Percentiles rank a stretch among this genome's conserved stretches.
Evolutionary conservation across 2,113 vertebrate genomes (phyloP).

Genomic region (Tragelaphus scriptus): DNA sequence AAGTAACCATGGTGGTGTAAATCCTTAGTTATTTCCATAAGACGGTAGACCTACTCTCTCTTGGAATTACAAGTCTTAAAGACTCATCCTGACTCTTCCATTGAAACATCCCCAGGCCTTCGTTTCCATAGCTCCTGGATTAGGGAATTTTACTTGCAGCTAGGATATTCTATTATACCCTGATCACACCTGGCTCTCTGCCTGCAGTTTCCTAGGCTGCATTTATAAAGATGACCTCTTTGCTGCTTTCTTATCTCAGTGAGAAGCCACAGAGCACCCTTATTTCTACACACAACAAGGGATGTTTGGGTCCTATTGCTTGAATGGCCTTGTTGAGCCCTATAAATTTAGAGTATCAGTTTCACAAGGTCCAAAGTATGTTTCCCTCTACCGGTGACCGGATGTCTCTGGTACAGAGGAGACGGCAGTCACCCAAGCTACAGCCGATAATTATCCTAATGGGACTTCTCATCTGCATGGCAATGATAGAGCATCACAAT

Average conservation of each 20-base stretch:
- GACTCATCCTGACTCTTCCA: background rate
- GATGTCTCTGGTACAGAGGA: background rate
- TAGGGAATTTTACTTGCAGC: background rate
- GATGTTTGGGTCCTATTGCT: background rate
- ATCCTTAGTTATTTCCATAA: background rate
- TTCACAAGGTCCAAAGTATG: background rate
- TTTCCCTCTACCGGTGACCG: background rate
- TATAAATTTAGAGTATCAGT: background rate
- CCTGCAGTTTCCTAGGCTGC: too few relatives aligned
- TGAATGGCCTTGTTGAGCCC: background rate
- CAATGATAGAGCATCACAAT: background rate
- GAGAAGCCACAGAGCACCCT: background rate
- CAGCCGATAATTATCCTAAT: background rate
- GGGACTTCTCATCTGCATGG: background rate
- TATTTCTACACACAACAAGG: background rate
- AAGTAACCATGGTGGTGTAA: background rate
- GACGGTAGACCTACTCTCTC: background rate
- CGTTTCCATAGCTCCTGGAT: background rate
- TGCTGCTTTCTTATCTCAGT: background rate
- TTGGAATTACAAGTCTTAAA: background rate
- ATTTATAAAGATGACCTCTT: background rate
- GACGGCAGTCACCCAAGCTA: background rate
- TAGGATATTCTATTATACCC: background rate
- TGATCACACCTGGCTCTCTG: background rate
- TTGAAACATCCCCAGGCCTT: background rate